These are phyloP conservation scores for Frankliniella fusca DNA, from an alignment of 2,888 invertebrate genomes.

Conservation along the genomic window DNA sequence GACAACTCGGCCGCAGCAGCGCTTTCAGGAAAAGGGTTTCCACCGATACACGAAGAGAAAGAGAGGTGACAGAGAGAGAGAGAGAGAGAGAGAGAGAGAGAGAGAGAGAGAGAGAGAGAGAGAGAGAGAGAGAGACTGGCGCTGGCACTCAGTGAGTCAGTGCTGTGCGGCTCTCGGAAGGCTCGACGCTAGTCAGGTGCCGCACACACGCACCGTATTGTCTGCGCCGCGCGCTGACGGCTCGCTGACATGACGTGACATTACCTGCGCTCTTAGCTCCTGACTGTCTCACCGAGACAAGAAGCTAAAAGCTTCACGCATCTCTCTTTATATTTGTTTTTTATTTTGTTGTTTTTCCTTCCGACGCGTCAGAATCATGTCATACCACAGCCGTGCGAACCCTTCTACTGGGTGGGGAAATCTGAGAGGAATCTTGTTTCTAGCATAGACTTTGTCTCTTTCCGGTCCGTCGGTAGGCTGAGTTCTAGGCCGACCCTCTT, in stretches of 20 bases:
- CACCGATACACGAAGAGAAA: conserved; percentile 29
- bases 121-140: conserved; percentile 31
- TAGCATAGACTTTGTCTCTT: no score
- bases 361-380: background rate
- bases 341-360: conserved; percentile 17
- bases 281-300: no score
- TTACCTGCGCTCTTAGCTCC: no score
- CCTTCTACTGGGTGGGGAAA: no score
- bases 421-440: no score
- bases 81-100: conserved; percentile 28
- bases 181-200: no score
- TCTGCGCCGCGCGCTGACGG: background rate
- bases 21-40: conserved; percentile 31
- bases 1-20: conserved; percentile 32
- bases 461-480: no score
- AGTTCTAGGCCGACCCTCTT: no score
- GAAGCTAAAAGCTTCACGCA: no score
- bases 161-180: background rate
- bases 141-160: conserved; percentile 29
- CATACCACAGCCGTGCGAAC: no score
- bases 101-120: conserved; percentile 29
- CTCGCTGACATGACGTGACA: background rate
- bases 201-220: background rate
- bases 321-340: conserved; percentile 24
- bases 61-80: conserved; percentile 29